A percentile compares a stretch with the other conserved stretches of the same genome.
These are phyloP conservation scores for Actinia tenebrosa DNA, from an alignment of 64 coral and sea anemone genomes.

Conservation along the genomic window DNA sequence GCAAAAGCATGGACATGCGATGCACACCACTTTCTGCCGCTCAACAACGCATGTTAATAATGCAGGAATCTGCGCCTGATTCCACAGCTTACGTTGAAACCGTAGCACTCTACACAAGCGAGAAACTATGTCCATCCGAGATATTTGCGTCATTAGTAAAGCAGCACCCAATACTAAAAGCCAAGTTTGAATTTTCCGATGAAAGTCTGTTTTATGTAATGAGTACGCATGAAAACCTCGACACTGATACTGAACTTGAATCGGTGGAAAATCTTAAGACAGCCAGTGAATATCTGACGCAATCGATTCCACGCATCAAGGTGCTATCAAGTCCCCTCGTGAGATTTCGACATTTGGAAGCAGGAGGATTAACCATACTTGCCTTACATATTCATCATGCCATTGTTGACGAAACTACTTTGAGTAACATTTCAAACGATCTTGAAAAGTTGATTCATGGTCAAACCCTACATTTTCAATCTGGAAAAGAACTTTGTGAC, in stretches of 20 bases:
- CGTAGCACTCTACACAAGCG: background rate
- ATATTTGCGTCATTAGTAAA: background rate
- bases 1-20: background rate
- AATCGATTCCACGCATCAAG: background rate
- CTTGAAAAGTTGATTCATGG: background rate
- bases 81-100: background rate
- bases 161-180: background rate
- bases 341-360: background rate
- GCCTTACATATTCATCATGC: background rate
- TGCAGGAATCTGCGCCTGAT: constrained; percentile 4
- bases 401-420: background rate
- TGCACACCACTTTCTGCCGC: background rate
- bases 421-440: background rate
- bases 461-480: background rate
- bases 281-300: background rate
- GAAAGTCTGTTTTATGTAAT: background rate
- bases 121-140: background rate
- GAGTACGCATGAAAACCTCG: background rate
- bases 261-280: background rate
- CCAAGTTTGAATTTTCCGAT: background rate
- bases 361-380: background rate
- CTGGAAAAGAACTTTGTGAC: background rate
- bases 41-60: background rate
- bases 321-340: background rate
- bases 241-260: background rate